Evolutionary conservation across 2,797 vertebrate genomes (phyloP).

Genomic region (Chelon auratus): DNA sequence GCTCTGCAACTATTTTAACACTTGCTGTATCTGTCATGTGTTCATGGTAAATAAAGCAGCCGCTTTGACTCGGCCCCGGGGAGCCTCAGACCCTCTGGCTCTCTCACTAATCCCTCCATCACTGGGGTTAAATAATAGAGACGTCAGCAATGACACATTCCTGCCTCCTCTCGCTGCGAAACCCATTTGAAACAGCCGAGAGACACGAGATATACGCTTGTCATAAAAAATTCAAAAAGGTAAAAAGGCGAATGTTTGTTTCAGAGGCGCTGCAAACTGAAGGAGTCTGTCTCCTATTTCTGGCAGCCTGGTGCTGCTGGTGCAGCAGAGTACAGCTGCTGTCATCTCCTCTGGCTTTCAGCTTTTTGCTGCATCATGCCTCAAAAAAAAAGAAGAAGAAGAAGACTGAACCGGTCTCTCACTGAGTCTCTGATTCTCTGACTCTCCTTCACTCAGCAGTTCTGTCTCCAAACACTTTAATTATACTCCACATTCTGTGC

Average conservation of each 20-base stretch:
- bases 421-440: not conserved
- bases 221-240: conserved; percentile 34
- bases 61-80: too few relatives aligned
- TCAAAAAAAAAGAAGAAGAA: not conserved
- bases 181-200: not conserved
- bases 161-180: not conserved
- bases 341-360: conserved; percentile 43
- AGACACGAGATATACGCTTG: conserved; percentile 2
- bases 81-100: too few relatives aligned
- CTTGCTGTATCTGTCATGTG: too few relatives aligned
- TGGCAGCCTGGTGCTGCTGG: conserved; percentile 45
- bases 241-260: conserved; percentile 25
- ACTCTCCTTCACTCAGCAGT: conserved; percentile 17
- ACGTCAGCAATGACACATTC: not conserved
- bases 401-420: not conserved
- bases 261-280: conserved; percentile 27
- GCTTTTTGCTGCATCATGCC: conserved; percentile 61
- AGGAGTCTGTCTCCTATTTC: conserved; percentile 40
- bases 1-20: too few relatives aligned
- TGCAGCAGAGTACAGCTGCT: conserved; percentile 44
- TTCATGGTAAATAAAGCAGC: too few relatives aligned
- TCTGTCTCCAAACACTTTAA: conserved; percentile 7
- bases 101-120: not conserved
- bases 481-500: not conserved
- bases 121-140: conserved; percentile 11